phyloP scores from a whole-genome alignment of 2,113 vertebrate genomes.

The Rhinopomastus cyanomelas region DNA sequence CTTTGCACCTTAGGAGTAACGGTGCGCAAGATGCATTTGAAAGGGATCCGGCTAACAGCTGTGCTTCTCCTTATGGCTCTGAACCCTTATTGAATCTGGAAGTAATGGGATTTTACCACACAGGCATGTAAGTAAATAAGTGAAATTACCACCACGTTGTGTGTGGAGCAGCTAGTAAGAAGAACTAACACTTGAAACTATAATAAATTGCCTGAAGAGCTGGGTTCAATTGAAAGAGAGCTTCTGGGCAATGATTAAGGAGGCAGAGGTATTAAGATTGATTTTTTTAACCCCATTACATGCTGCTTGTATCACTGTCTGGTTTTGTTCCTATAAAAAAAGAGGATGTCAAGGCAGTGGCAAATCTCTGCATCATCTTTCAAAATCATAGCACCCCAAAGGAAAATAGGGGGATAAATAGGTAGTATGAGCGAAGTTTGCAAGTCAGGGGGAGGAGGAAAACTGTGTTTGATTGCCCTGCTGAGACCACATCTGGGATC shows the following conservation, averaged over 20 bases:
- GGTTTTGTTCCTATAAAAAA: not conserved
- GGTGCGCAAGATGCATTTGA: conserved; percentile 14
- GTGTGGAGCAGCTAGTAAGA: not conserved
- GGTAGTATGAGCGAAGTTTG: not conserved
- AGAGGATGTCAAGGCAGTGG: not conserved
- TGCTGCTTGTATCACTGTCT: not conserved
- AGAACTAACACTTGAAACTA: not conserved
- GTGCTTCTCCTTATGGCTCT: not conserved
- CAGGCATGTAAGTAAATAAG: conserved; percentile 1
- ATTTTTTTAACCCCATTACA: not conserved
- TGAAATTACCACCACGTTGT: not conserved
- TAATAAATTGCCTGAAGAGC: not conserved
- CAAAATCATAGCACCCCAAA: not conserved
- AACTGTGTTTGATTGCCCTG: not conserved
- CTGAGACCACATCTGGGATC: no score
- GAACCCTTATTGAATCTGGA: not conserved
- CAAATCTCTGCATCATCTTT: not conserved
- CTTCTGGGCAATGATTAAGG: not conserved
- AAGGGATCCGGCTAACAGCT: not conserved
- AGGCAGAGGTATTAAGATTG: not conserved
- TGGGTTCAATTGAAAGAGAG: not conserved
- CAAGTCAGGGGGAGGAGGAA: not conserved
- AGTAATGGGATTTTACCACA: conserved; percentile 8
- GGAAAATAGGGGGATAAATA: not conserved
- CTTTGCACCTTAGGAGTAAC: not conserved